These are phyloP conservation scores for Germaria angustata DNA, from an alignment of 2,888 invertebrate genomes.

Conservation along the genomic window DNA sequence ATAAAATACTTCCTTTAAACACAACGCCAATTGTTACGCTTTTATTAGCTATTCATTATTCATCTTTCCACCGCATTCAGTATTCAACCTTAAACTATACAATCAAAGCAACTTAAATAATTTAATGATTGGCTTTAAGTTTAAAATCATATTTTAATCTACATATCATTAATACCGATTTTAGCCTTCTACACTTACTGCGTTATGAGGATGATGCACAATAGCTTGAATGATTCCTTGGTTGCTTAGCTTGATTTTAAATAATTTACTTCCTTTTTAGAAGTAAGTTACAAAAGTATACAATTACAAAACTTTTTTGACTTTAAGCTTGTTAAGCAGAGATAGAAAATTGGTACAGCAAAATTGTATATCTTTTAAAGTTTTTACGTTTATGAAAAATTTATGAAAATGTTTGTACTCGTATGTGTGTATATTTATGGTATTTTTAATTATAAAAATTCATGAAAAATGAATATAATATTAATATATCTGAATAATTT, in stretches of 20 bases:
- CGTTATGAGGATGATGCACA: not conserved
- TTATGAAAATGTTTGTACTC: too few relatives aligned
- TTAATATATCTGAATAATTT: too few relatives aligned
- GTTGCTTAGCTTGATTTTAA: slow-evolving; percentile 20
- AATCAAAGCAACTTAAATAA: slow-evolving; percentile 55
- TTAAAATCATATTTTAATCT: slow-evolving; percentile 65
- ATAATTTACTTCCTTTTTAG: slow-evolving; percentile 56
- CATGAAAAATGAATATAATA: too few relatives aligned
- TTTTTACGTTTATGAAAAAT: too few relatives aligned
- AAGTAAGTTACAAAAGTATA: not conserved
- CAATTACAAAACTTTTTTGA: not conserved
- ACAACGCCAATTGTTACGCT: not conserved
- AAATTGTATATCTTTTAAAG: too few relatives aligned
- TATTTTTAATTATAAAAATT: too few relatives aligned
- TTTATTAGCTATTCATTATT: not conserved
- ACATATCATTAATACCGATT: slow-evolving; percentile 66
- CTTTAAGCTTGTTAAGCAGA: not conserved
- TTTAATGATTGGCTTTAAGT: slow-evolving; percentile 63
- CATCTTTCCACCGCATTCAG: not conserved
- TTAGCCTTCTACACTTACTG: slow-evolving; percentile 46
- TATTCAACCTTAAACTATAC: slow-evolving; percentile 10
- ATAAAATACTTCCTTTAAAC: not conserved
- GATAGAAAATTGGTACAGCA: too few relatives aligned
- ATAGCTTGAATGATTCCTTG: not conserved
- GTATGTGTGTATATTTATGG: too few relatives aligned